Evolutionary conservation across 2,888 invertebrate genomes (phyloP).

Genomic region (Agrenia bidenticulata): DNA sequence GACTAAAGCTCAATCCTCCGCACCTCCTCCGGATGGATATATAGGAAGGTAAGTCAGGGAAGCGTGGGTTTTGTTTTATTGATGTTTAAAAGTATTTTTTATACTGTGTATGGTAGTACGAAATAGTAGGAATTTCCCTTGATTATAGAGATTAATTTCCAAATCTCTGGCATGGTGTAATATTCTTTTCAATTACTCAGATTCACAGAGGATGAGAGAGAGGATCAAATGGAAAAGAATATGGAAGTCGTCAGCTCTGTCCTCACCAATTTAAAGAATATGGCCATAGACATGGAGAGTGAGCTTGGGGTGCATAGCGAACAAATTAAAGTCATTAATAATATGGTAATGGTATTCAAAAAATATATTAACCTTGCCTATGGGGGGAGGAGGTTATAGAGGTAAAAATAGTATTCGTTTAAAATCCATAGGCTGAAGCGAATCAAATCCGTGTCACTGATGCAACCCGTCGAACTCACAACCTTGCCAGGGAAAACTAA

Average conservation of each 20-base stretch:
- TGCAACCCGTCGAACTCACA: conserved; percentile 36
- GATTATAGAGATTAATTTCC: too few relatives aligned
- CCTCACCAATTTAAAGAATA: conserved; percentile 31
- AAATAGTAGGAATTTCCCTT: too few relatives aligned
- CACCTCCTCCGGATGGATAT: not conserved
- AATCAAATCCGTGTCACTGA: conserved; percentile 37
- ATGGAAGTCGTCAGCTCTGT: conserved; percentile 33
- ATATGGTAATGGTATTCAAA: conserved; percentile 25
- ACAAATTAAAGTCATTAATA: conserved; percentile 37
- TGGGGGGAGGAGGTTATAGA: too few relatives aligned
- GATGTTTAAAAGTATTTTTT: too few relatives aligned
- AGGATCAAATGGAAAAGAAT: conserved; percentile 36
- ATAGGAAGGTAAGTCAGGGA: conserved; percentile 9
- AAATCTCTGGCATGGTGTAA: too few relatives aligned
- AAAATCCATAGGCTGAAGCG: conserved; percentile 30
- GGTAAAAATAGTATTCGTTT: not conserved
- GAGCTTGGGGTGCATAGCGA: conserved; percentile 37
- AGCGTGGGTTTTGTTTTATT: too few relatives aligned
- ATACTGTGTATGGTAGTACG: too few relatives aligned
- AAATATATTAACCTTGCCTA: too few relatives aligned
- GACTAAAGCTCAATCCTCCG: conserved; percentile 16
- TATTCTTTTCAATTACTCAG: too few relatives aligned
- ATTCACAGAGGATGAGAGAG: conserved; percentile 25
- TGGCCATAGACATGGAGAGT: conserved; percentile 39
- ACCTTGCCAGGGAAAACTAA: conserved; percentile 17